These are phyloP conservation scores for Sardinella longiceps DNA, from an alignment of 2,797 vertebrate species.

Conservation along the genomic window DNA sequence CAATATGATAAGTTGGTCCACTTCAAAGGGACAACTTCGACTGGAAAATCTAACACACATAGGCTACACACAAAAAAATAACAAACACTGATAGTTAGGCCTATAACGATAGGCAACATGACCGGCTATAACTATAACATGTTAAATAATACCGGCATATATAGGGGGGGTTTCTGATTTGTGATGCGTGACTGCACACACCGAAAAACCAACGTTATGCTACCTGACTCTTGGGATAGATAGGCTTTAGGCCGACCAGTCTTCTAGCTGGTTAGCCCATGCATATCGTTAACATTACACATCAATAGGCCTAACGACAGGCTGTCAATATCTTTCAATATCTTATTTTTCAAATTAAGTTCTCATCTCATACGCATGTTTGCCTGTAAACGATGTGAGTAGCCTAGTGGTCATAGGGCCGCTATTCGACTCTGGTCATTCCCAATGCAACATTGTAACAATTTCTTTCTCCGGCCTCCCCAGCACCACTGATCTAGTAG, in stretches of 20 bases:
- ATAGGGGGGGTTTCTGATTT: neutral
- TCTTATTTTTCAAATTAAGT: neutral
- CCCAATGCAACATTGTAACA: neutral
- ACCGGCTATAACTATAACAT: no score
- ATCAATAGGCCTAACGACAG: neutral
- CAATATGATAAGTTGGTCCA: neutral
- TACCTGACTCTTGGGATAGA: neutral
- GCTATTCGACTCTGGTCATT: neutral
- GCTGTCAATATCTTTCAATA: no score
- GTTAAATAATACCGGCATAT: neutral
- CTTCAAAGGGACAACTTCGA: neutral
- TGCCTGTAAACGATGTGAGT: neutral
- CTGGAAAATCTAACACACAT: no score
- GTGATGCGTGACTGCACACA: conserved; percentile 10
- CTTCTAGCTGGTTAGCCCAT: neutral
- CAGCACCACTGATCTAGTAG: conserved; percentile 5
- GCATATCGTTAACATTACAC: neutral
- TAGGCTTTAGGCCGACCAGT: neutral
- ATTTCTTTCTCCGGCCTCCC: neutral
- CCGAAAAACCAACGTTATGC: neutral
- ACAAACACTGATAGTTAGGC: no score
- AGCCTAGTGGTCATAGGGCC: neutral
- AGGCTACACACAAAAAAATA: no score
- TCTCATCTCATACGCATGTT: neutral
- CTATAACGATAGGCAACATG: no score